Percentiles rank a stretch among this genome's conserved stretches.
Conservation (phyloP, 2,797 vertebrate species). For the Gymnoscopelus braueri region DNA sequence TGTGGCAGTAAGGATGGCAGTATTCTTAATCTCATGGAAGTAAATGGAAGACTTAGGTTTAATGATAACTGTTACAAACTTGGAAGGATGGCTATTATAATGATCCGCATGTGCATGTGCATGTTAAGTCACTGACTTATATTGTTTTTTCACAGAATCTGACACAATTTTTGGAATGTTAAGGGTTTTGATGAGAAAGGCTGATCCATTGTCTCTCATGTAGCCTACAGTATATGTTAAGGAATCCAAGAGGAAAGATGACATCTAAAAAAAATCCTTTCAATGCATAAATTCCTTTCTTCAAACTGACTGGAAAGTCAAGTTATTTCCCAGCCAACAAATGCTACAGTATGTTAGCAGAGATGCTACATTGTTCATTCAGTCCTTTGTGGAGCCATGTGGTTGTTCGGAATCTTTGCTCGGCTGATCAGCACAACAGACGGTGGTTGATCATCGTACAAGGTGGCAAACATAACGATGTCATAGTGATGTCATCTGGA, state of each 20-base stretch:
- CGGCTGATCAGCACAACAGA: constrained; percentile 66
- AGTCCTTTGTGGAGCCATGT: constrained; percentile 70
- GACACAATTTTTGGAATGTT: constrained; percentile 34
- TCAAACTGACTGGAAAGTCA: constrained; percentile 69
- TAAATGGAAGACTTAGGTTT: constrained; percentile 82
- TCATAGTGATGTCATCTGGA: constrained; percentile 72
- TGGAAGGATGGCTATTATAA: constrained; percentile 31
- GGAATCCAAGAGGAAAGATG: constrained; percentile 70
- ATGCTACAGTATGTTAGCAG: constrained; percentile 87
- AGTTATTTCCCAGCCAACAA: constrained; percentile 82
- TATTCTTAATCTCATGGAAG: constrained; percentile 68
- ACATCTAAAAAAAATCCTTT: constrained; percentile 73
- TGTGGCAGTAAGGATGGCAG: constrained; percentile 56
- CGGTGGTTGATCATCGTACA: constrained; percentile 61
- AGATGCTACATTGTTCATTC: constrained; percentile 86
- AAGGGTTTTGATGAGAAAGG: constrained; percentile 45
- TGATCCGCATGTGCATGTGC: neutral
- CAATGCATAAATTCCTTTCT: constrained; percentile 77
- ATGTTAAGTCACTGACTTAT: neutral
- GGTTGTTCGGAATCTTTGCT: constrained; percentile 50
- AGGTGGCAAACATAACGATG: constrained; percentile 58
- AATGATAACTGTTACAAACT: constrained; percentile 62
- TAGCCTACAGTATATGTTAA: constrained; percentile 45
- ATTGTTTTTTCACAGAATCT: constrained; percentile 9
- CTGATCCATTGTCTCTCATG: constrained; percentile 73